Evolutionary conservation across 2,797 vertebrate species (phyloP).

Genomic region (Nyctibius grandis): DNA sequence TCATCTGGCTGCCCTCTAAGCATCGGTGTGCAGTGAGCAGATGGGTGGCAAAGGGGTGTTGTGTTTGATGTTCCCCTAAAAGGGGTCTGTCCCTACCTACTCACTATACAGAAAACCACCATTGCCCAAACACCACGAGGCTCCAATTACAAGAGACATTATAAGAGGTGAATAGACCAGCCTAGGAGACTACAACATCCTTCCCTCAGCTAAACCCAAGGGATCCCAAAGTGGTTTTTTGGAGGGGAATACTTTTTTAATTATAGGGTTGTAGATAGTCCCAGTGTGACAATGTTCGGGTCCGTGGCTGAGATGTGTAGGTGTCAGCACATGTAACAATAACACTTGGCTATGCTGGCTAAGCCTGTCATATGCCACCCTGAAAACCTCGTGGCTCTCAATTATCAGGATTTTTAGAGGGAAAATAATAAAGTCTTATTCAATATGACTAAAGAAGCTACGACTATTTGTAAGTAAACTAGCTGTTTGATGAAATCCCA

Average conservation of each 20-base stretch:
- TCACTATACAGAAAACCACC: background rate
- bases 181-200: background rate
- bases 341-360: background rate
- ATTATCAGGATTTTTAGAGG: background rate
- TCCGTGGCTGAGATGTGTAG: background rate
- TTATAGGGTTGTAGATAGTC: background rate
- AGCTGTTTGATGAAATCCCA: background rate
- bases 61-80: background rate
- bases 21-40: background rate
- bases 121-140: accelerated
- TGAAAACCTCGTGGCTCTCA: background rate
- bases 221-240: background rate
- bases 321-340: background rate
- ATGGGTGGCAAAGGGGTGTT: background rate
- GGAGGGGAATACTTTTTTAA: background rate
- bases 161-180: background rate
- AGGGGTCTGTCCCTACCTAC: background rate
- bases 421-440: background rate
- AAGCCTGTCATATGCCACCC: background rate
- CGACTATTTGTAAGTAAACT: background rate
- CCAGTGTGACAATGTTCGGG: accelerated
- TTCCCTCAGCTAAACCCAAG: background rate
- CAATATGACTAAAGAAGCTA: background rate
- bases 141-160: background rate
- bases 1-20: background rate